phyloP scores from a whole-genome alignment of 1,140 invertebrate genomes.

The Papilio glaucus region DNA sequence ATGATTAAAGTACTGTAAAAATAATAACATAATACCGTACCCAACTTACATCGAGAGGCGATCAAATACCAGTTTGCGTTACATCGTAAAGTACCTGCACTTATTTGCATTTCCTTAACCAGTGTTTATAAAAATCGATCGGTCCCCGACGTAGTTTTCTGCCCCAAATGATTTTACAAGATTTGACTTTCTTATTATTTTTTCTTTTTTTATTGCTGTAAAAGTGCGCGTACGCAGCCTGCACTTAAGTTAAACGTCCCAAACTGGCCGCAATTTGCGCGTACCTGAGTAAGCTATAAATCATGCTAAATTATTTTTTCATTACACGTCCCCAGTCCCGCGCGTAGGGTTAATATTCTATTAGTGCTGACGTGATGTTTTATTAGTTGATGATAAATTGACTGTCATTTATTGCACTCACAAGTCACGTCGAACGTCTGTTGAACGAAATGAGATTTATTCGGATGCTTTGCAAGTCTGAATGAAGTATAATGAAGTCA shows the following conservation, averaged over 20 bases:
- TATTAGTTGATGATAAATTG: constrained; percentile 54
- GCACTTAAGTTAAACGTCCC: constrained; percentile 78
- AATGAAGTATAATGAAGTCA: background rate
- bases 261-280: constrained; percentile 72
- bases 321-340: constrained; percentile 53
- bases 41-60: constrained; percentile 46
- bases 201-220: constrained; percentile 62
- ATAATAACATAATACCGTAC: constrained; percentile 49
- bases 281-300: constrained; percentile 79
- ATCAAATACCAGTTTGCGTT: constrained; percentile 66
- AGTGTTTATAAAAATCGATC: constrained; percentile 63
- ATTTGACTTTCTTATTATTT: constrained; percentile 45
- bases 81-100: constrained; percentile 61
- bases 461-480: background rate
- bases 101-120: constrained; percentile 65
- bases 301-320: constrained; percentile 78
- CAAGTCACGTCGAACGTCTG: background rate
- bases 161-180: constrained; percentile 52
- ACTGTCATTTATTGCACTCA: constrained; percentile 24
- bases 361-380: constrained; percentile 56
- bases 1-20: constrained; percentile 13
- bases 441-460: background rate
- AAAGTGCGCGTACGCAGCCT: constrained; percentile 62
- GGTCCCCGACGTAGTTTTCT: constrained; percentile 44
- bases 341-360: constrained; percentile 68